These are phyloP conservation scores for Drosophila borborema DNA, from an alignment of 2,888 invertebrate species.

Conservation along the genomic window DNA sequence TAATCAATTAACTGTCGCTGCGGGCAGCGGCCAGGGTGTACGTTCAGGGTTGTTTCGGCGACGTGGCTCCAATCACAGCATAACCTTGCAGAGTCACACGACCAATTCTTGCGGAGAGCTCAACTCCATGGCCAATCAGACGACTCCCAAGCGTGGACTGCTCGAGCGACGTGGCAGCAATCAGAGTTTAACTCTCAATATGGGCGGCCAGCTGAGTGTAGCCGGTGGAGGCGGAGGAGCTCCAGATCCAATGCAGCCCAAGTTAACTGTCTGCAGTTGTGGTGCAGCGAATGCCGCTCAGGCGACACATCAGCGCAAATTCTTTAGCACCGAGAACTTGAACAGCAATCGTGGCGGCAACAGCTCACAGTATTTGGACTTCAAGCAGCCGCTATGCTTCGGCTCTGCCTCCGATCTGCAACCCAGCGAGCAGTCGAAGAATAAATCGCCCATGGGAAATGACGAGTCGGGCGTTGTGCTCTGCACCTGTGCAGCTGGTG, in stretches of 20 bases:
- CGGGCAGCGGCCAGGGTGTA: conserved; percentile 59
- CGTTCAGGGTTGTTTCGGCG: conserved; percentile 62
- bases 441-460: conserved; percentile 21
- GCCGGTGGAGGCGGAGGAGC: conserved; percentile 18
- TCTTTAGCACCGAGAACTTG: conserved; percentile 85
- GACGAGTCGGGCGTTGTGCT: conserved; percentile 44
- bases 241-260: conserved; percentile 56
- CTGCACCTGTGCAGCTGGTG: conserved; percentile 83
- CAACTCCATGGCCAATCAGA: conserved; percentile 86
- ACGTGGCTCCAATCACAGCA: conserved; percentile 87
- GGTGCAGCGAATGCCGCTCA: conserved; percentile 61
- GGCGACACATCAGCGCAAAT: conserved; percentile 82
- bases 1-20: conserved; percentile 54
- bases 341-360: conserved; percentile 70
- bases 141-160: conserved; percentile 88
- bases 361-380: conserved; percentile 79
- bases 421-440: conserved; percentile 68
- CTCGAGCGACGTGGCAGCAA: conserved; percentile 95
- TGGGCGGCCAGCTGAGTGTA: conserved; percentile 67
- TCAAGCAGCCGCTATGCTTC: conserved; percentile 83
- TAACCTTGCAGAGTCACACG: conserved; percentile 86
- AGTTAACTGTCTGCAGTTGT: conserved; percentile 62
- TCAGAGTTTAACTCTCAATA: conserved; percentile 94
- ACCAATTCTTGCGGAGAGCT: conserved; percentile 85
- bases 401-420: conserved; percentile 85